Evolutionary conservation across 2,113 vertebrate genomes (phyloP).

Genomic region (Alexandromys fortis): DNA sequence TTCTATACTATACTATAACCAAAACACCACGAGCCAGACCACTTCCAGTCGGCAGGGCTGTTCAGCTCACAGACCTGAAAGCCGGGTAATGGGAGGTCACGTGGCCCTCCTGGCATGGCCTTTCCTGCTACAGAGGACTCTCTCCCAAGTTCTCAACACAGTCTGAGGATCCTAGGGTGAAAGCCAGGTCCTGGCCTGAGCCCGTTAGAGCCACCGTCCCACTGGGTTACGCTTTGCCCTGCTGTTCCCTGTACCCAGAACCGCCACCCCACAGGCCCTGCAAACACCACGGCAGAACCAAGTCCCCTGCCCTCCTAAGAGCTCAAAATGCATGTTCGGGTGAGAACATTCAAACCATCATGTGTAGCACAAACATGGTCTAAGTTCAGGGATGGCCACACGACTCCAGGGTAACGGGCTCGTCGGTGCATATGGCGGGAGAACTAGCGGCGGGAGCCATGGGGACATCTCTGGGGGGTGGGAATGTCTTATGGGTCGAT

Average conservation of each 20-base stretch:
- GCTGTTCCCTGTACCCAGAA: background rate
- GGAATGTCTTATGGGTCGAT: background rate
- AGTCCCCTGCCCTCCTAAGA: background rate
- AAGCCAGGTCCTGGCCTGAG: background rate
- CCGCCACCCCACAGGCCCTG: background rate
- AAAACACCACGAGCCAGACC: background rate
- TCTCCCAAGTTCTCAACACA: background rate
- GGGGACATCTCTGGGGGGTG: background rate
- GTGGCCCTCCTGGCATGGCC: background rate
- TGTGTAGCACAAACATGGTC: background rate
- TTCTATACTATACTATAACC: background rate
- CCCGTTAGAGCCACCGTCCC: background rate
- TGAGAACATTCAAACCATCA: background rate
- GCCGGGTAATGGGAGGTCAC: too few species aligned
- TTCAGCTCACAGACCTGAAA: background rate
- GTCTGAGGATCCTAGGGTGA: background rate
- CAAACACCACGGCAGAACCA: background rate
- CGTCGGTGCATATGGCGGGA: background rate
- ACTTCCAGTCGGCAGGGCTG: background rate
- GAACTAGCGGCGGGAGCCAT: rapidly evolving
- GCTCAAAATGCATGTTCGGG: background rate
- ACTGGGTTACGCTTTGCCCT: background rate
- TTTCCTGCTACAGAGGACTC: background rate
- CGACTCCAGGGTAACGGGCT: background rate
- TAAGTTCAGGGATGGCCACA: background rate